These are phyloP conservation scores for Monopis laevigella DNA, from an alignment of 2,888 invertebrate genomes.

Conservation along the genomic window DNA sequence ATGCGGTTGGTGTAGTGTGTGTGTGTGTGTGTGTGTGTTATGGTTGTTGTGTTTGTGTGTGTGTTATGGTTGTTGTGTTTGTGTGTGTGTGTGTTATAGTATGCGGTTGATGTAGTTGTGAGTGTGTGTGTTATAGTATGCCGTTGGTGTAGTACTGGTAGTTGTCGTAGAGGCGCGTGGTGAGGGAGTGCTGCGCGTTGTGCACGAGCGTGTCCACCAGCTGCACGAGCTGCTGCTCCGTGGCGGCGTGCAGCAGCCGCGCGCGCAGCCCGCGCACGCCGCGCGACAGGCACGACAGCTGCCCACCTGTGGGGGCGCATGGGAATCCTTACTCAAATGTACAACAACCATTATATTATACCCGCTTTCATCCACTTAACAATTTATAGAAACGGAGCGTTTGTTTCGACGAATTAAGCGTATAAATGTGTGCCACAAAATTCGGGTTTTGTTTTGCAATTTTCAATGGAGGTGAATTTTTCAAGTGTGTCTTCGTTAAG, in stretches of 20 bases:
- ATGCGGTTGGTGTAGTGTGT: not conserved
- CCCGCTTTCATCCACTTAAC: too few relatives aligned
- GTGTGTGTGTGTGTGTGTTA: not conserved
- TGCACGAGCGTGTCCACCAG: constrained; percentile 94
- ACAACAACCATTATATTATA: too few relatives aligned
- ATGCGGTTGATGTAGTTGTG: not conserved
- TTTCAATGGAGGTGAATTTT: too few relatives aligned
- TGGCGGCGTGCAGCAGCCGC: constrained; percentile 92
- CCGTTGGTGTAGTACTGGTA: constrained; percentile 99
- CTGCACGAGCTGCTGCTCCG: constrained; percentile 93
- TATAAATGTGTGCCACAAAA: too few relatives aligned
- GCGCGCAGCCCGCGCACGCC: constrained; percentile 74
- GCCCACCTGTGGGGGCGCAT: constrained; percentile 75
- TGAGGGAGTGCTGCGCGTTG: constrained; percentile 93
- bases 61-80: not conserved
- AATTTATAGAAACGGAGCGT: too few relatives aligned
- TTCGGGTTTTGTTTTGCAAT: too few relatives aligned
- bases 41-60: not conserved
- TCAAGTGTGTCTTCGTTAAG: too few relatives aligned
- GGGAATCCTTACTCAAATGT: not conserved
- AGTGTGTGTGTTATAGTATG: constrained; percentile 69
- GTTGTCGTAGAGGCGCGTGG: constrained; percentile 97
- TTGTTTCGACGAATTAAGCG: too few relatives aligned
- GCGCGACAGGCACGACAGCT: constrained; percentile 95
- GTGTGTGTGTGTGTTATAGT: not conserved